Conservation (phyloP, 2,113 vertebrate genomes). For the Corvus hawaiiensis region DNA sequence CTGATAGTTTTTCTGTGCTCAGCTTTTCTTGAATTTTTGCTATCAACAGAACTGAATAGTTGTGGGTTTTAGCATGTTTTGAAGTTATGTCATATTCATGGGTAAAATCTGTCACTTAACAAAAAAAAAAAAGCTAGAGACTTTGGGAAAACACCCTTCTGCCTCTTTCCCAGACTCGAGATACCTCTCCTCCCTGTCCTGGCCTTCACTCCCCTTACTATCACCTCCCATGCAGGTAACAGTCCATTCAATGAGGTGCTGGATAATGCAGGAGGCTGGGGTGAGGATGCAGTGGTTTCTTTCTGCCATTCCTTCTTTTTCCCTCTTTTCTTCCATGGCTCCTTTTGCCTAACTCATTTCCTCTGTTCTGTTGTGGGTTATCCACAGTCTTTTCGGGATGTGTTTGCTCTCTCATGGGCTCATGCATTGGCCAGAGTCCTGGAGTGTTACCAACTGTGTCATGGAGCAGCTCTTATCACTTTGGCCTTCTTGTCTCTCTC, state of each 20-base stretch:
- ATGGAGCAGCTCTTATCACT: not conserved
- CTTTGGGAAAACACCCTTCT: not conserved
- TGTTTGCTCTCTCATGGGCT: not conserved
- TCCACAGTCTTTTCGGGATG: not conserved
- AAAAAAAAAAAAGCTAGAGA: not conserved
- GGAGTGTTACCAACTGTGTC: not conserved
- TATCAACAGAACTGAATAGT: not conserved
- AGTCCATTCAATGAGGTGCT: not conserved
- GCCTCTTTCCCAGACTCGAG: not conserved
- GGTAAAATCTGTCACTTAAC: not conserved
- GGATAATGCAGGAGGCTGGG: not conserved
- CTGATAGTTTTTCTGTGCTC: not conserved
- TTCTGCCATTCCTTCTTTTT: not conserved
- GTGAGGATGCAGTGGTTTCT: not conserved
- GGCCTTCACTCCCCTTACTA: not conserved
- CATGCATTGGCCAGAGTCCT: not conserved
- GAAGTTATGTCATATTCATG: not conserved
- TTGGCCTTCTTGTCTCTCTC: not conserved
- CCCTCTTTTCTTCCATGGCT: not conserved
- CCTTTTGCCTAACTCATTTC: not conserved
- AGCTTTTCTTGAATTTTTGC: not conserved
- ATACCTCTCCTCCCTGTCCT: not conserved
- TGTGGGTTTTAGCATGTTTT: not conserved
- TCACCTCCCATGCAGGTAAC: not conserved
- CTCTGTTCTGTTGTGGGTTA: not conserved